These are phyloP conservation scores for Xyrichtys novacula DNA, from an alignment of 2,797 vertebrate genomes.

Conservation along the genomic window DNA sequence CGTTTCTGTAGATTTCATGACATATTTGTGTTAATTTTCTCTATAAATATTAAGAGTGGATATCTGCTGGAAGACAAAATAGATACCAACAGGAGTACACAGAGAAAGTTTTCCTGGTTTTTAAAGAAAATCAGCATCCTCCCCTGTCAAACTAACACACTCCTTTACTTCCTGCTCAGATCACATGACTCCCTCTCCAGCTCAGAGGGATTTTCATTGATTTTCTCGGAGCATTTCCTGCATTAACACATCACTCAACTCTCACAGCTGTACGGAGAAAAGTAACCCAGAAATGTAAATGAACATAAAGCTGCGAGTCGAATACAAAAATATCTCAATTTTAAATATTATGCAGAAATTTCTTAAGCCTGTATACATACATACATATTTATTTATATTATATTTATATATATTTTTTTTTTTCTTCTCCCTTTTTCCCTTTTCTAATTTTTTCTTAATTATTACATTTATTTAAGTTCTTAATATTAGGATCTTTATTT, in stretches of 20 bases:
- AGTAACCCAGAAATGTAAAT: conserved; percentile 8
- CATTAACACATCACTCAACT: conserved; percentile 39
- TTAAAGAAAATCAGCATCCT: neutral
- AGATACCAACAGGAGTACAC: neutral
- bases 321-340: too few relatives aligned
- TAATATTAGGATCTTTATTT: too few relatives aligned
- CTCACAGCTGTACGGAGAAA: conserved; percentile 22
- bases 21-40: too few relatives aligned
- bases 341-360: too few relatives aligned
- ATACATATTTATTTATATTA: too few relatives aligned
- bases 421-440: too few relatives aligned
- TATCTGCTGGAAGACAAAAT: neutral
- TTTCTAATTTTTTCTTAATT: too few relatives aligned
- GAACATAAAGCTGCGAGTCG: neutral
- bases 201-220: conserved; percentile 56
- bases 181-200: conserved; percentile 39
- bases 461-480: too few relatives aligned
- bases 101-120: neutral
- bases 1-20: too few relatives aligned
- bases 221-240: conserved; percentile 65
- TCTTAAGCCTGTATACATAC: too few relatives aligned
- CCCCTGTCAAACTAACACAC: conserved; percentile 16
- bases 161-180: conserved; percentile 40
- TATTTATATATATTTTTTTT: too few relatives aligned
- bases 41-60: too few relatives aligned